Evolutionary conservation across 2,888 invertebrate species (phyloP).

Genomic region (Eueremaeus valkanovi): DNA sequence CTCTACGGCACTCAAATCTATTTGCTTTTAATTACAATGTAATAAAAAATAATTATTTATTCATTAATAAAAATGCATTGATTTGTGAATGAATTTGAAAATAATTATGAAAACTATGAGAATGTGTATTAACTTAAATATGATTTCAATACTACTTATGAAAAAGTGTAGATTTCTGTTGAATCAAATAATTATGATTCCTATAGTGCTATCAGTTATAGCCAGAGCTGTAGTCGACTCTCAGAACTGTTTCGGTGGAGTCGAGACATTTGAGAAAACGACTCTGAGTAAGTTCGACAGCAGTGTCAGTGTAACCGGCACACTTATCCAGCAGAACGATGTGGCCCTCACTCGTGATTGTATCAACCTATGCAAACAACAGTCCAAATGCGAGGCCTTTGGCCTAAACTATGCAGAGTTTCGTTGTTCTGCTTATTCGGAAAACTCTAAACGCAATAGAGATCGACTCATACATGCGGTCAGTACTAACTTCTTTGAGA

Average conservation of each 20-base stretch:
- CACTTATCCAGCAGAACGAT: constrained; percentile 53
- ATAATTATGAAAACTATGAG: not conserved
- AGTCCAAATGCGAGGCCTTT: constrained; percentile 46
- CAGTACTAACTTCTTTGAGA: constrained; percentile 53
- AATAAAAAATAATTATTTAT: no score
- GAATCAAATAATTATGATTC: constrained; percentile 36
- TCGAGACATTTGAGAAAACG: constrained; percentile 55
- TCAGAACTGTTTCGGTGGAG: constrained; percentile 54
- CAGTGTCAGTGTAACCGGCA: constrained; percentile 49
- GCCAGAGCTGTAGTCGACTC: constrained; percentile 38
- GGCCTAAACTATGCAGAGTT: constrained; percentile 53
- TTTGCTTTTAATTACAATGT: no score
- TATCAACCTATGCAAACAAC: constrained; percentile 52
- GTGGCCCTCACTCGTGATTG: constrained; percentile 54
- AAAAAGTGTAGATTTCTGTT: not conserved
- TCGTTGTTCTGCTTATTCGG: constrained; percentile 53
- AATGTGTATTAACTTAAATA: constrained; percentile 21
- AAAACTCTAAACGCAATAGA: constrained; percentile 47
- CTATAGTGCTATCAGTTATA: constrained; percentile 40
- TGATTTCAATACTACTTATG: not conserved
- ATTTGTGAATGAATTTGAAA: not conserved
- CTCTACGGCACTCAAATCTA: not conserved
- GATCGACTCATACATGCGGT: constrained; percentile 36
- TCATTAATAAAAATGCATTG: not conserved
- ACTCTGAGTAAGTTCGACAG: constrained; percentile 50